Evolutionary conservation across 2,113 vertebrate genomes (phyloP), one percentile per base, ranked within the genome.

Genomic region (Engystomops pustulosus): DNA sequence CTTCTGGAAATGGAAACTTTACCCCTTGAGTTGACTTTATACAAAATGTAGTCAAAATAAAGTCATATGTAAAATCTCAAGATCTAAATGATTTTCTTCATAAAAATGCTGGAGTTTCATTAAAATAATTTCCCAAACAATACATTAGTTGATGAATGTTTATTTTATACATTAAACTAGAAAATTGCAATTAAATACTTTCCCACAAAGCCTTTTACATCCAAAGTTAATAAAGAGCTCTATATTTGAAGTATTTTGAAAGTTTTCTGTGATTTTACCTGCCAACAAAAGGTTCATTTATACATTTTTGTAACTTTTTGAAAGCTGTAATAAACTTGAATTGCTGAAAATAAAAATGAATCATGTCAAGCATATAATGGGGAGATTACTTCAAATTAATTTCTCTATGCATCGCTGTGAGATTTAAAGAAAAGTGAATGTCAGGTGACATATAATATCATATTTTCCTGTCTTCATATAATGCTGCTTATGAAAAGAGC

Each of bases 391-490:
- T 14, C 51, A 25, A 36, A 77, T 55, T 77, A 27, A 53, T 76
- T 76, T 53, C 30, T 15, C 17, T 7, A 27, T 41, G 30, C 17
- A 53, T 49, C 23, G 45, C 44, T 34, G n/a, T 34, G 23, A 55
- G 49, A 76, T 76, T 55, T 76, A 36, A 62, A 34, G 18, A n/a
- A 76, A 76, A 76, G 5, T 47, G 53, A 62, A 72, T 58, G 23
- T 75, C 53, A 75, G 41, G 44, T 49, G 25, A 65, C 58, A 67
- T 47, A 25, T 75, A 67, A 83, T 34, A 76, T 41, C 67, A 81
- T 65, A 76, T 83, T 58, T 83, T 76, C 32, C 34, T 67, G 14
- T 83, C 18, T 67, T 83, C n/a, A 83, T 62, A 75, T 83, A 38
- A 51, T 49, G 20, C 27, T 67, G 27, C 41, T 51, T 83, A 76